These are phyloP conservation scores for Neolamprologus devosi DNA, from an alignment of 2,113 vertebrate genomes.

Conservation along the genomic window DNA sequence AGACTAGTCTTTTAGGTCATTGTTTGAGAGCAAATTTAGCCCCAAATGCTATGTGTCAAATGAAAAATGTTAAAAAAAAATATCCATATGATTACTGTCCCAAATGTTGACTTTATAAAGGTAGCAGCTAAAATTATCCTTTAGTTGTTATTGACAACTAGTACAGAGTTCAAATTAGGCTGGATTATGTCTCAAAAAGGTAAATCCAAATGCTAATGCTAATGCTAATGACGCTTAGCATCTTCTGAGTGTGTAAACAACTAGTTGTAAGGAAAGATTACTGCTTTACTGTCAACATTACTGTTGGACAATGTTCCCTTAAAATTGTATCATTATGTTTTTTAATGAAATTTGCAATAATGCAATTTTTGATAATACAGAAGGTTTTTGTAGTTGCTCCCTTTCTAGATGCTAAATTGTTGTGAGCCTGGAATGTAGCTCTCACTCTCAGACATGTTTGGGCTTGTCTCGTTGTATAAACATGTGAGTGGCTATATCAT, in stretches of 20 bases:
- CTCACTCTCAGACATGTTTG: not conserved
- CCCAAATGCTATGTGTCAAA: not conserved
- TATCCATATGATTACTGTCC: not conserved
- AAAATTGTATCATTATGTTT: not conserved
- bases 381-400: not conserved
- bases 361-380: not conserved
- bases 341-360: not conserved
- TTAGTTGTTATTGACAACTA: not conserved
- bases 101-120: not conserved
- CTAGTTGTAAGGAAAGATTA: not conserved
- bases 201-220: not conserved
- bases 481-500: not conserved
- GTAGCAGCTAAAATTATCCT: accelerated
- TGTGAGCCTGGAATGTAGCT: not conserved
- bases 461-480: not conserved
- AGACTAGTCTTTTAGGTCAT: not conserved
- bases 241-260: not conserved
- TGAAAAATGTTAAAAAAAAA: not conserved
- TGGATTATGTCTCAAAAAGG: not conserved
- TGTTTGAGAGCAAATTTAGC: not conserved
- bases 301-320: no score
- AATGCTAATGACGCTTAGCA: not conserved
- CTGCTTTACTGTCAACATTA: not conserved
- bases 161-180: not conserved
- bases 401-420: not conserved